Base-by-base conservation (phyloP, 2,797 vertebrate genomes). In the Rousettus madagascariensis region DNA sequence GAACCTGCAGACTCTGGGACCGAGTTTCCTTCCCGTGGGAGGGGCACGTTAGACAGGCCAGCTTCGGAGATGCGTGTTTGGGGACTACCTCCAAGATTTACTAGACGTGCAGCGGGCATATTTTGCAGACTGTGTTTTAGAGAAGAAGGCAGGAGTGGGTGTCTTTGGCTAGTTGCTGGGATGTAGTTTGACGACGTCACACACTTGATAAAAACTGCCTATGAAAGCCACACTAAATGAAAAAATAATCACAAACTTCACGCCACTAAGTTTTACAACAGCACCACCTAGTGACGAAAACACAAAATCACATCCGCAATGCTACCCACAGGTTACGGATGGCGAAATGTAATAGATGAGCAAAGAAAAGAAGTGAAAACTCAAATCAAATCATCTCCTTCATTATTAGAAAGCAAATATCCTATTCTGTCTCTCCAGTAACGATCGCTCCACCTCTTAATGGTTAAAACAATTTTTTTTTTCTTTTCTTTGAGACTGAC, bases 211-310 rank as follows among this genome's bases (percentile, higher is more conserved):
- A 72, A 87, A 36, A 16, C 33, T 86, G 66, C 61, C 61, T 6
- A 5, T n/a, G 36, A 83, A 82, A 96, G 26, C 4, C 2, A 20
- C 26, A 1, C 5, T 22, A 38, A 55, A 33, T 24, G 5, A n/a
- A 79, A n/a, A 38, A 30, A n/a, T 24, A n/a, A 33, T 11, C 30
- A 12, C 19, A 1, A 26, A 24, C 1, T 12, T n/a, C 28, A 2
- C 1, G 5, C 28, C 63, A 13, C 82, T 89, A 86, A 30, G 77
- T 59, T 72, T 63, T 0, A 8, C 95, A 69, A 91, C 28, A 75
- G 1, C 79, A 11, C 97, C 96, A 75, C 69, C 96, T 95, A 46
- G 94, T 41, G 96, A n/a, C 78, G 19, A 5, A 0, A 5, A 22
- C 1, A 1, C 20, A 36, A 43, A 86, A 68, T 19, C 10, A 53